phyloP scores from a whole-genome alignment of 2,797 vertebrate species.

The Sebastes ruberrimus region DNA sequence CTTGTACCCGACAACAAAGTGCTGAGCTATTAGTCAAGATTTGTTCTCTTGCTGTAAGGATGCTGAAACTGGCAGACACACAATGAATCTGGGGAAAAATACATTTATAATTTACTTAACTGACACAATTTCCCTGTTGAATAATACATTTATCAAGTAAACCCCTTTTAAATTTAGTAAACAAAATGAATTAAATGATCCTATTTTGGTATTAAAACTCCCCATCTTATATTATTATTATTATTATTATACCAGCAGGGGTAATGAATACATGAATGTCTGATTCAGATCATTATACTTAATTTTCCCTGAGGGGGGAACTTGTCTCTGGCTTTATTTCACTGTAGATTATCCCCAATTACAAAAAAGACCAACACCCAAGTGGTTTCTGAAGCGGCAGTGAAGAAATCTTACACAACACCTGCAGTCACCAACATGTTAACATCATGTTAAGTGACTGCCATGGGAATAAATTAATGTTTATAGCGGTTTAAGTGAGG shows the following conservation, averaged over 20 bases:
- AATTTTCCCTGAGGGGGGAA: background rate
- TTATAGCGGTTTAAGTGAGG: background rate
- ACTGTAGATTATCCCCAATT: background rate
- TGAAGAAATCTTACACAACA: background rate
- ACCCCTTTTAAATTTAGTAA: background rate
- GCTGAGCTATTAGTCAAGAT: slow-evolving; percentile 42
- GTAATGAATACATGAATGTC: background rate
- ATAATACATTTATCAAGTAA: background rate
- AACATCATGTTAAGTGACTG: background rate
- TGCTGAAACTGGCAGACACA: slow-evolving; percentile 11
- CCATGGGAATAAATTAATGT: background rate
- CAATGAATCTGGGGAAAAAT: background rate
- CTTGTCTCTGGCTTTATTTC: background rate
- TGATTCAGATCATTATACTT: background rate
- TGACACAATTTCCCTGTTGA: background rate
- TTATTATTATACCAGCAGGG: background rate
- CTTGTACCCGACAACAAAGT: slow-evolving; percentile 44
- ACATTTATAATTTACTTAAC: background rate
- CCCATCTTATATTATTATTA: background rate
- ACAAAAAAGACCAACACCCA: background rate
- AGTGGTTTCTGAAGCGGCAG: background rate
- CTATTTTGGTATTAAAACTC: background rate
- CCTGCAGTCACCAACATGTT: background rate
- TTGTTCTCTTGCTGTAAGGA: slow-evolving; percentile 22
- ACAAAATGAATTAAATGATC: background rate